Percentiles rank a stretch among this genome's conserved stretches.
Conservation (phyloP, 2,113 vertebrate genomes). For the Lepidothrix coronata region DNA sequence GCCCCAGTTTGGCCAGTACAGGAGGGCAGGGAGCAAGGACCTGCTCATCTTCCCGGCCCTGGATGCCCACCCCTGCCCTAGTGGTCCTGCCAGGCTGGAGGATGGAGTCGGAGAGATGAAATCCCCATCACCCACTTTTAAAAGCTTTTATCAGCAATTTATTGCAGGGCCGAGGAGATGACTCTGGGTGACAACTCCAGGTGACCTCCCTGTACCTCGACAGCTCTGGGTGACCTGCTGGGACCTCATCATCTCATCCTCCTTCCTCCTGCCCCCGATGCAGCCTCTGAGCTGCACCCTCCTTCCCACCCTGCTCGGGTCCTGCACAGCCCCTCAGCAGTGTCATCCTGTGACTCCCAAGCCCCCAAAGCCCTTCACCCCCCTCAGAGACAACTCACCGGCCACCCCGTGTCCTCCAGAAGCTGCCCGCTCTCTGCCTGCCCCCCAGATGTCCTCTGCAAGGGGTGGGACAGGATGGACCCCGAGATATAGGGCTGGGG, state of each 20-base stretch:
- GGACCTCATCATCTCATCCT: accelerated
- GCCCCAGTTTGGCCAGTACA: neutral
- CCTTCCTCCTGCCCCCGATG: neutral
- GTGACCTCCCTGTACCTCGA: neutral
- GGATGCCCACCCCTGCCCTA: neutral
- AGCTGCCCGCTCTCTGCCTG: accelerated
- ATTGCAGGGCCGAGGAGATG: no score
- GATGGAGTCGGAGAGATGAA: no score
- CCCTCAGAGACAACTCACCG: neutral
- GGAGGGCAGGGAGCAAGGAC: neutral
- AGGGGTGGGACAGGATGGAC: neutral
- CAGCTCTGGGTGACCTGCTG: neutral
- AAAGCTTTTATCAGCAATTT: neutral
- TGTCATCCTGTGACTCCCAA: neutral
- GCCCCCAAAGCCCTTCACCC: neutral
- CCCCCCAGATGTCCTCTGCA: neutral
- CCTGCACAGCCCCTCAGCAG: neutral
- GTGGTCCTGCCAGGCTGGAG: neutral
- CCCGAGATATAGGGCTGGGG: neutral
- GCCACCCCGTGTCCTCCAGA: neutral
- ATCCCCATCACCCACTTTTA: accelerated
- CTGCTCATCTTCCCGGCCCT: neutral
- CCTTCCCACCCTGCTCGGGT: neutral
- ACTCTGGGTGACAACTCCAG: neutral
- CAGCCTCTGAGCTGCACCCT: neutral